Conservation (phyloP, 2,113 vertebrate species). For the Sturnira hondurensis region DNA sequence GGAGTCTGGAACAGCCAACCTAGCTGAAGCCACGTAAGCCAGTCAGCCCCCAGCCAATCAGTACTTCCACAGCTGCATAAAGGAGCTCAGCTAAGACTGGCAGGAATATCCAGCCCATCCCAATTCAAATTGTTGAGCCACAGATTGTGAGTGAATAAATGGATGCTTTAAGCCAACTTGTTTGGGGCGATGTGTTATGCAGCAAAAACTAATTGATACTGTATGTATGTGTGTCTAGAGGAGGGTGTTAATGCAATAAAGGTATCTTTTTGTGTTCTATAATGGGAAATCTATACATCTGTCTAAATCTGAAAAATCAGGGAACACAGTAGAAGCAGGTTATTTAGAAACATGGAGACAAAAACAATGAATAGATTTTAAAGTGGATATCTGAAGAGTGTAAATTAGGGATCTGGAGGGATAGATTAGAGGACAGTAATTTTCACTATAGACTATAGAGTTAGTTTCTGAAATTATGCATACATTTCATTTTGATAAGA, state of each 20-base stretch:
- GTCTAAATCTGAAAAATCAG: neutral
- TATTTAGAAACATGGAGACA: neutral
- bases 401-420: neutral
- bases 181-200: neutral
- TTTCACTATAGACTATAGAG: neutral
- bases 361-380: neutral
- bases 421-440: neutral
- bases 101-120: neutral
- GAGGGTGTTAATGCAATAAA: neutral
- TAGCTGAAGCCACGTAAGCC: neutral
- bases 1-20: neutral
- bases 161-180: neutral
- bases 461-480: neutral
- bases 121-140: neutral
- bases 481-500: slow-evolving; percentile 21
- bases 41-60: neutral
- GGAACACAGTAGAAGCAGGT: neutral
- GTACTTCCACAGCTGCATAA: neutral
- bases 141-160: neutral
- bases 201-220: neutral
- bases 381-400: neutral
- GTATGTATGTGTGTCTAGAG: neutral
- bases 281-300: neutral
- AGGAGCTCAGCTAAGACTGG: neutral
- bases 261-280: neutral